These are phyloP conservation scores for Ptychadena robeensis DNA, from an alignment of 2,797 vertebrate genomes.

Conservation along the genomic window DNA sequence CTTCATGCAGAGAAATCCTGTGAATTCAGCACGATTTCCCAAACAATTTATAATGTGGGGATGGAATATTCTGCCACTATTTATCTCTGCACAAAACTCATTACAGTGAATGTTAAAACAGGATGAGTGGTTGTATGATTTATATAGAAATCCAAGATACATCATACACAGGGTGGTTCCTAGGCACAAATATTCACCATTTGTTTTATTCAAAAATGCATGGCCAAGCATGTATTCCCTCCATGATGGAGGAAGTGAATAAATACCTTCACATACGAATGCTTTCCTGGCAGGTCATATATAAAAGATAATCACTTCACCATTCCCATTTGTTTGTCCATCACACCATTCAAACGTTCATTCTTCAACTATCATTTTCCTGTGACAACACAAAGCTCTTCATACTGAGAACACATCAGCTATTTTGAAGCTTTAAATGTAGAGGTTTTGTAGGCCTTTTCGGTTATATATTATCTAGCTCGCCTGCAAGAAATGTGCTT, in stretches of 20 bases:
- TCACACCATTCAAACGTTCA: background rate
- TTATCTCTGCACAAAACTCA: constrained; percentile 9
- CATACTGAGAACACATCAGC: too few relatives aligned
- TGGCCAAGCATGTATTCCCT: constrained; percentile 8
- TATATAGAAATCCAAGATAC: background rate
- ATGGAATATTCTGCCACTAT: background rate
- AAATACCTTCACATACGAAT: background rate
- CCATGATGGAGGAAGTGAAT: background rate
- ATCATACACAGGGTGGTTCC: background rate
- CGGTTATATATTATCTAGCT: too few relatives aligned
- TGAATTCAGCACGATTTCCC: background rate
- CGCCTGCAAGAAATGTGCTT: too few relatives aligned
- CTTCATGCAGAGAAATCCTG: constrained; percentile 2
- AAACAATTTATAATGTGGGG: background rate
- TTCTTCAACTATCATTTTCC: background rate
- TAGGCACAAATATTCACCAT: background rate
- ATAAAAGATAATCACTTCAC: background rate
- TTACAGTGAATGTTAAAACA: constrained; percentile 27
- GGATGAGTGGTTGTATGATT: constrained; percentile 13
- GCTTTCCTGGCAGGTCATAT: background rate
- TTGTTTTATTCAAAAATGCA: constrained; percentile 6
- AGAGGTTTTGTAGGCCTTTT: too few relatives aligned
- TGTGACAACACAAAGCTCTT: too few relatives aligned
- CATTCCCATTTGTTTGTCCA: background rate
- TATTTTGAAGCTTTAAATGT: too few relatives aligned